phyloP scores from a whole-genome alignment of 2,113 vertebrate species.

The Astatotilapia flaviijosephi region DNA sequence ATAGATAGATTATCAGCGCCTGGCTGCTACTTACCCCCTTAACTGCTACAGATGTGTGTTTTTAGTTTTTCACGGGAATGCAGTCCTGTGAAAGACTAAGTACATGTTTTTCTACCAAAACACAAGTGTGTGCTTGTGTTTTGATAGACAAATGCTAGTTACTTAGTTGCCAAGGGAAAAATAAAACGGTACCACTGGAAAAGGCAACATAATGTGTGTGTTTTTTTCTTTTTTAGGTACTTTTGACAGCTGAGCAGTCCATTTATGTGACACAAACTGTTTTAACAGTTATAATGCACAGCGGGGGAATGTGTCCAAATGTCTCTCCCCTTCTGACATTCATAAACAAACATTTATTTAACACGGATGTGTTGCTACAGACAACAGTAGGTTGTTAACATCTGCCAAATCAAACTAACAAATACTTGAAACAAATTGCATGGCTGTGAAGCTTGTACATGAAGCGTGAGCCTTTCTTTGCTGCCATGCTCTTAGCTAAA shows the following conservation, averaged over 20 bases:
- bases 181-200: fast-evolving
- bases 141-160: fast-evolving
- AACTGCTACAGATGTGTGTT: background rate
- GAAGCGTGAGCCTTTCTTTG: background rate
- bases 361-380: background rate
- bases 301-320: background rate
- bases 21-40: background rate
- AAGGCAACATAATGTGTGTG: background rate
- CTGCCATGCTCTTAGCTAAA: background rate
- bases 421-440: background rate
- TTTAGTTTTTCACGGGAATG: fast-evolving
- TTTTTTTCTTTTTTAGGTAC: background rate
- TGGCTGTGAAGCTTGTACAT: background rate
- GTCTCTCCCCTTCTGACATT: background rate
- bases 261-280: background rate
- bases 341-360: background rate
- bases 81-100: background rate
- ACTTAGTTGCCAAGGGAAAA: background rate
- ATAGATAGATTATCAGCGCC: background rate
- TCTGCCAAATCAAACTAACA: background rate
- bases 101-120: background rate
- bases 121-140: background rate
- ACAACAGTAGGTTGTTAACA: background rate
- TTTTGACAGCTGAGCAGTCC: background rate
- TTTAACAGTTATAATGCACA: background rate